Conservation (phyloP, 2,113 vertebrate genomes). For the Junco hyemalis region DNA sequence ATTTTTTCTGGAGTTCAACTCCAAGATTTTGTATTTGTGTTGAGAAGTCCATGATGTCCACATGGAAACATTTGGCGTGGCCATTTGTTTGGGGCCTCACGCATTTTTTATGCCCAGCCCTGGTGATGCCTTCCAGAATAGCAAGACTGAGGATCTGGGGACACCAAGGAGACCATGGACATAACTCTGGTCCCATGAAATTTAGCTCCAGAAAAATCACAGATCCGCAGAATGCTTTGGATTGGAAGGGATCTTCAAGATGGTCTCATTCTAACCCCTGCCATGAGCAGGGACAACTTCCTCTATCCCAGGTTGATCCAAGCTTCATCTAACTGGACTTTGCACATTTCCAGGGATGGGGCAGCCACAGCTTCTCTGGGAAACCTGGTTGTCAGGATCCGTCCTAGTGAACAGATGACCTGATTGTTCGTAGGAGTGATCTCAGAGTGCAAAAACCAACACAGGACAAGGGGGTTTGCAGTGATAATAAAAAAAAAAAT, state of each 20-base stretch:
- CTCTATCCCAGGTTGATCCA: background rate
- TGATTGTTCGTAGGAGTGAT: too few relatives aligned
- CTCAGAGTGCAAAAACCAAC: too few relatives aligned
- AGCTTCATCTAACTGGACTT: accelerated
- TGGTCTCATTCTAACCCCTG: background rate
- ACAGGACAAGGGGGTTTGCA: too few relatives aligned
- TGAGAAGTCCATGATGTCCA: accelerated
- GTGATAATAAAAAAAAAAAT: too few relatives aligned
- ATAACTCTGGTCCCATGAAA: accelerated
- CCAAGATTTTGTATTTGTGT: accelerated
- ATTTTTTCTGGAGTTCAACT: background rate
- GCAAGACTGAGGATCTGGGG: background rate
- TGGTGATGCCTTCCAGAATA: background rate
- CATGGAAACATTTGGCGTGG: background rate
- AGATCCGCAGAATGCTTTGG: background rate
- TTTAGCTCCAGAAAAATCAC: background rate
- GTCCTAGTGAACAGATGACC: too few relatives aligned
- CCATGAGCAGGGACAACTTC: background rate
- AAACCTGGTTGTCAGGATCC: background rate
- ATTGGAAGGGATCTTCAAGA: background rate
- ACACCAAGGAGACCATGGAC: background rate
- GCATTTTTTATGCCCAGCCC: accelerated
- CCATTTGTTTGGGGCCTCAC: accelerated
- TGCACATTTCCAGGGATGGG: background rate
- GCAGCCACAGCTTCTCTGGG: background rate